These are phyloP conservation scores for Venturia canescens DNA, from an alignment of 1,140 invertebrate species.

Conservation along the genomic window DNA sequence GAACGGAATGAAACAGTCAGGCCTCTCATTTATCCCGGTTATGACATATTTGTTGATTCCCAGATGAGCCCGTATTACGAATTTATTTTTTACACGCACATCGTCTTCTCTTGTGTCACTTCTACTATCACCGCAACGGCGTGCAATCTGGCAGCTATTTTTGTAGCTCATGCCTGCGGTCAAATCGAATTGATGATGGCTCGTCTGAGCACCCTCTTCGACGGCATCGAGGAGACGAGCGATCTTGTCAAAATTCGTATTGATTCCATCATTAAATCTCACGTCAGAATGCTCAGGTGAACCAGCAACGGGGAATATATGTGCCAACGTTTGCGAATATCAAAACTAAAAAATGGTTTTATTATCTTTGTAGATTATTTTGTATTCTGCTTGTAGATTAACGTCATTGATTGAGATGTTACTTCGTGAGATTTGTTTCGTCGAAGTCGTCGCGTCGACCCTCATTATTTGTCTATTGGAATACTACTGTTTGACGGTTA, in stretches of 20 bases:
- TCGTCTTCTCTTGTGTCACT: constrained; percentile 38
- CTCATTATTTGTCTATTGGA: constrained; percentile 6
- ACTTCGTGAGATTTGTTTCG: constrained; percentile 40
- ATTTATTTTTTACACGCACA: constrained; percentile 43
- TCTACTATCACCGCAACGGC: constrained; percentile 35
- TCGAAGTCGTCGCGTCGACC: neutral
- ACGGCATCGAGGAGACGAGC: neutral
- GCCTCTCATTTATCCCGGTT: constrained; percentile 45
- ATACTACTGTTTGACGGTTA: constrained; percentile 1
- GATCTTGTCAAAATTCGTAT: neutral
- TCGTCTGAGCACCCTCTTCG: neutral
- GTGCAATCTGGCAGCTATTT: constrained; percentile 1
- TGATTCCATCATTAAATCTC: neutral
- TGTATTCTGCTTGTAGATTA: neutral
- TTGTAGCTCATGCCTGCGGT: neutral
- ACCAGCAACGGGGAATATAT: too few species aligned
- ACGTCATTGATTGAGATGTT: neutral
- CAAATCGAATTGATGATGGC: neutral
- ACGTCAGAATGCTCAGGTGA: neutral
- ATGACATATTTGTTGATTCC: constrained; percentile 35
- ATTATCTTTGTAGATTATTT: neutral
- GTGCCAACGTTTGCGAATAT: too few species aligned
- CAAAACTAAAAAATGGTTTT: too few species aligned
- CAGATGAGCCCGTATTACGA: constrained; percentile 47
- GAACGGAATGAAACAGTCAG: neutral